Conservation (phyloP, 2,888 invertebrate species). For the Spodoptera picta region DNA sequence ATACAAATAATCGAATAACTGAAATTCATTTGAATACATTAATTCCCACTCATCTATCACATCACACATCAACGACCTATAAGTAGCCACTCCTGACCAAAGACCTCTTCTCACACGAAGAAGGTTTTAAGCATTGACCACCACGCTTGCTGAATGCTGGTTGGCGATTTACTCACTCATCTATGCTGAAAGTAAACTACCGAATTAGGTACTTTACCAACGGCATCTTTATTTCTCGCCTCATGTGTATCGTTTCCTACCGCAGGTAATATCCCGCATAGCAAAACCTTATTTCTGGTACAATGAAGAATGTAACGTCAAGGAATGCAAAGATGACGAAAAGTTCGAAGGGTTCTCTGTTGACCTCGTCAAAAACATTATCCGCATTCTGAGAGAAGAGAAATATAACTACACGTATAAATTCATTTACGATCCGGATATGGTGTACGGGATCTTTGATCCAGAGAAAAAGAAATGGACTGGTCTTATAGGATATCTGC, state of each 20-base stretch:
- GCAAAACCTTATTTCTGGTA: constrained; percentile 93
- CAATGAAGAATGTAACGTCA: constrained; percentile 78
- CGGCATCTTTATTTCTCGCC: too few relatives aligned
- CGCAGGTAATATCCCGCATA: constrained; percentile 89
- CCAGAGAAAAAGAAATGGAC: constrained; percentile 76
- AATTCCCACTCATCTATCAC: too few relatives aligned
- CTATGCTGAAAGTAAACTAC: too few relatives aligned
- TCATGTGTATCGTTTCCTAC: neutral
- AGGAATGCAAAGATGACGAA: constrained; percentile 79
- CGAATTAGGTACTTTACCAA: too few relatives aligned
- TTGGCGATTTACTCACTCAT: too few relatives aligned
- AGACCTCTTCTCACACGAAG: too few relatives aligned
- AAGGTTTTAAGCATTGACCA: too few relatives aligned
- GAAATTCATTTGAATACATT: too few relatives aligned
- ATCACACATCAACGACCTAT: too few relatives aligned
- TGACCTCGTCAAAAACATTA: constrained; percentile 92
- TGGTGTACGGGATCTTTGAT: constrained; percentile 70
- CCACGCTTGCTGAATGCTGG: too few relatives aligned
- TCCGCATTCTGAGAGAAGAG: constrained; percentile 85
- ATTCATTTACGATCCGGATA: constrained; percentile 68
- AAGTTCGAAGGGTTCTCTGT: constrained; percentile 93
- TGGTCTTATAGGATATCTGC: constrained; percentile 78
- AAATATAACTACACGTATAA: constrained; percentile 77
- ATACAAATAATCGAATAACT: too few relatives aligned
- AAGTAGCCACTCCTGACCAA: too few relatives aligned